Percentiles rank a stretch among this genome's conserved stretches.
Conservation (phyloP, 2,888 invertebrate species). For the Netelia inedita region DNA sequence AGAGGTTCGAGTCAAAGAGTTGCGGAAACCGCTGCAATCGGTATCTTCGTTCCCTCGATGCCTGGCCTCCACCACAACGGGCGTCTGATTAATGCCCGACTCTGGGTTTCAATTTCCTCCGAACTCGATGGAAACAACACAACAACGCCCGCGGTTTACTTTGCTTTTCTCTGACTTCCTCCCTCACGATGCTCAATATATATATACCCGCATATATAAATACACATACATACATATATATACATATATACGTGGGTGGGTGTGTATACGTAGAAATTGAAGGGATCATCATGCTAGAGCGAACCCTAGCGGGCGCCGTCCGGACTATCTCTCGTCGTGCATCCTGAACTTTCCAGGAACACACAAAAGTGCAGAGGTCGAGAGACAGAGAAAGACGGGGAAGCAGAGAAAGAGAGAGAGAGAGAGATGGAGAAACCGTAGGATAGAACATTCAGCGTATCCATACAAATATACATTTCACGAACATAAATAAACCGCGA, state of each 20-base stretch:
- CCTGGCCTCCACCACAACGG: conserved; percentile 8
- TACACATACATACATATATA: neutral
- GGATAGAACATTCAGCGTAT: too few relatives aligned
- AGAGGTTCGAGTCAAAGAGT: conserved; percentile 3
- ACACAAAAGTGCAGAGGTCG: conserved; percentile 43
- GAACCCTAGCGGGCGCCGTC: conserved; percentile 37
- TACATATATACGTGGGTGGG: neutral
- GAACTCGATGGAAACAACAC: conserved; percentile 39
- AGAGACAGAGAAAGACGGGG: neutral
- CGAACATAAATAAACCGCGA: conserved; percentile 19
- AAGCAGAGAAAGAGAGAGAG: neutral
- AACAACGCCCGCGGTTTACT: conserved; percentile 33
- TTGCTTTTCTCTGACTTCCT: conserved; percentile 32
- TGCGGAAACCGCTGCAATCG: conserved; percentile 29
- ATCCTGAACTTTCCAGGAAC: conserved; percentile 43
- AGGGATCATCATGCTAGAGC: conserved; percentile 1
- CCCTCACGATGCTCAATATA: neutral
- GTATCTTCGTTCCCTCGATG: conserved; percentile 25
- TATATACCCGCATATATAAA: neutral
- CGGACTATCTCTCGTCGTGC: conserved; percentile 26
- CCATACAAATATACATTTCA: neutral
- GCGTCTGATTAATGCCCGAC: conserved; percentile 56
- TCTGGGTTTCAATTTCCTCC: conserved; percentile 60
- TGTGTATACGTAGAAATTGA: neutral
- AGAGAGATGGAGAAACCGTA: too few relatives aligned